Conservation (phyloP, 2,113 vertebrate genomes). For the Mastomys coucha region DNA sequence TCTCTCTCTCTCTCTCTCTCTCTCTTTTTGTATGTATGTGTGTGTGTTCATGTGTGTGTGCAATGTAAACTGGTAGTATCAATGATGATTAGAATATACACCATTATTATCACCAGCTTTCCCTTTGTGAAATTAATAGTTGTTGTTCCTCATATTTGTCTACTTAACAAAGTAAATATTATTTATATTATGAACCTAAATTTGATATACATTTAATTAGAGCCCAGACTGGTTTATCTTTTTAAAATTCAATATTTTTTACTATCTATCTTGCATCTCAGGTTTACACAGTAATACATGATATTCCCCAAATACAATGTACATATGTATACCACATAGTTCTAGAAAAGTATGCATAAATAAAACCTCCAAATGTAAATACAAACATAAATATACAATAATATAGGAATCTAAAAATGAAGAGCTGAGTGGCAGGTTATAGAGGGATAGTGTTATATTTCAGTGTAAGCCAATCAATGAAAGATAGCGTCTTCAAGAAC, state of each 20-base stretch:
- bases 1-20: not conserved
- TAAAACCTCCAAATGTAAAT: fast-evolving
- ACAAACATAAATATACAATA: not conserved
- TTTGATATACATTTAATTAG: not conserved
- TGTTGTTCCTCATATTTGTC: not conserved
- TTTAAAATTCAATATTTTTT: not conserved
- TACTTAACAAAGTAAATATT: not conserved
- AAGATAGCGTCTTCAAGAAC: not conserved
- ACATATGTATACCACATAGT: not conserved
- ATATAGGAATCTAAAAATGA: not conserved
- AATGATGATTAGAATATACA: not conserved
- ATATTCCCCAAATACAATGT: not conserved
- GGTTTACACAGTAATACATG: not conserved
- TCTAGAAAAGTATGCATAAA: not conserved
- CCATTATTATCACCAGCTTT: not conserved
- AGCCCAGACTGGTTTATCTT: not conserved
- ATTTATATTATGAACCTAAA: not conserved
- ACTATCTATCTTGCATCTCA: not conserved
- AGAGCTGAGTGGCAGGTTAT: not conserved
- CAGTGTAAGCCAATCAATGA: not conserved
- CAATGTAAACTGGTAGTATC: not conserved
- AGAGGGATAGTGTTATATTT: not conserved
- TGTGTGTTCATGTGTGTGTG: not conserved
- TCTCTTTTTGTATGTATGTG: not conserved
- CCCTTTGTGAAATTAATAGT: not conserved